A percentile compares a stretch with the other conserved stretches of the same genome.
phyloP scores from a whole-genome alignment of 2,797 vertebrate genomes.

The Manis pentadactyla region DNA sequence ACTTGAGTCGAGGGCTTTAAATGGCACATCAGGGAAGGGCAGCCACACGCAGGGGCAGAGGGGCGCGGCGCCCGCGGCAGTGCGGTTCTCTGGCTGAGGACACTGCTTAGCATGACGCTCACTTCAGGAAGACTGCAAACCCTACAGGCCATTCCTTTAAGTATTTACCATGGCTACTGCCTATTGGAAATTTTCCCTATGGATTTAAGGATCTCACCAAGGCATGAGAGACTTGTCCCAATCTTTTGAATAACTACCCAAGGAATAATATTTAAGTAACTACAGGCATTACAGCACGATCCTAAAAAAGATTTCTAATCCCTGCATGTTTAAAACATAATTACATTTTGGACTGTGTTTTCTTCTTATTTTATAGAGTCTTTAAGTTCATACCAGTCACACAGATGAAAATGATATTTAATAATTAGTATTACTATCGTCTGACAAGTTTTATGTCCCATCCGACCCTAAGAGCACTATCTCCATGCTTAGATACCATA shows the following conservation, averaged over 20 bases:
- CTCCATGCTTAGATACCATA: neutral
- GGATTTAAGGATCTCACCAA: neutral
- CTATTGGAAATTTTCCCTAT: neutral
- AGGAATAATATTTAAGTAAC: neutral
- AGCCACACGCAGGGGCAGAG: neutral
- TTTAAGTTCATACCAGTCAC: neutral
- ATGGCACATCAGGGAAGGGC: neutral
- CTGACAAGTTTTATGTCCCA: neutral
- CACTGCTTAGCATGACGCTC: neutral
- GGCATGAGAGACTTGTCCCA: neutral
- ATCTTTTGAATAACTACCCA: neutral
- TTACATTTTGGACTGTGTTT: neutral
- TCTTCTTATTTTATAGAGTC: neutral
- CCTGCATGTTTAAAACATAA: neutral
- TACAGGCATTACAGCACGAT: neutral
- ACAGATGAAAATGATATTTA: neutral
- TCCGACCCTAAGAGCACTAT: neutral
- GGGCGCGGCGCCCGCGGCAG: neutral
- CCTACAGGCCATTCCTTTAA: accelerated
- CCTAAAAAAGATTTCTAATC: neutral
- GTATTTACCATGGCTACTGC: neutral
- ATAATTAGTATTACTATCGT: neutral
- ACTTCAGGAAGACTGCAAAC: neutral
- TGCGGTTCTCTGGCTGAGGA: neutral
- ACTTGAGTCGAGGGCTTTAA: constrained; percentile 30